phyloP scores from a whole-genome alignment of 2,797 vertebrate genomes.

The Hyperoplus immaculatus region DNA sequence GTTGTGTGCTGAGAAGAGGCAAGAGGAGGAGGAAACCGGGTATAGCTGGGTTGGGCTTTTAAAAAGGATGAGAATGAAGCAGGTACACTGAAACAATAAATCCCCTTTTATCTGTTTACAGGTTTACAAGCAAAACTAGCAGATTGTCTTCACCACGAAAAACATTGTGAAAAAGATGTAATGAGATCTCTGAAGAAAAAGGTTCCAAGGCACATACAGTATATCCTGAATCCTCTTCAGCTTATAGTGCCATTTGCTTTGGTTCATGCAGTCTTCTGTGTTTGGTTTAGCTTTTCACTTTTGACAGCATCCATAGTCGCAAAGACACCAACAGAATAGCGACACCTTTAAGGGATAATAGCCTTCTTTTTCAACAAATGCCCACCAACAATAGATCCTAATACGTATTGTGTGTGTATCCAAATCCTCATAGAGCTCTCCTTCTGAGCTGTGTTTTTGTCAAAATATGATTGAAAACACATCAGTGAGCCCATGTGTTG shows the following conservation, averaged over 20 bases:
- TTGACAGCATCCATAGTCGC: background rate
- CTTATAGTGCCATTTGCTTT: background rate
- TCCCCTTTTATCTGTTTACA: background rate
- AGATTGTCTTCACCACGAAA: constrained; percentile 5
- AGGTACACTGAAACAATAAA: background rate
- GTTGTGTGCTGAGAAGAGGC: constrained; percentile 40
- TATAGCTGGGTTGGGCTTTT: background rate
- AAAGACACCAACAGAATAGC: background rate
- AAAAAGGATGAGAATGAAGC: constrained; percentile 1
- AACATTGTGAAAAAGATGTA: background rate
- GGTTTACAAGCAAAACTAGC: constrained; percentile 1
- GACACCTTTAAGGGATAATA: background rate
- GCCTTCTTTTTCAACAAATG: background rate
- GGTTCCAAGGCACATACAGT: too few relatives aligned
- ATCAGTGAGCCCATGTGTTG: background rate
- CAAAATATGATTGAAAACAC: background rate
- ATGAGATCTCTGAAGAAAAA: background rate
- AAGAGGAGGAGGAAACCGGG: constrained; percentile 19
- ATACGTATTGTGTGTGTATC: background rate
- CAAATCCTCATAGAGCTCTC: background rate
- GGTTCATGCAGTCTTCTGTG: too few relatives aligned
- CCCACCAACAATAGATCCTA: background rate
- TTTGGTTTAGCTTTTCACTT: background rate
- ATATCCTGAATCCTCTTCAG: background rate
- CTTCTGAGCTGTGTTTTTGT: background rate